Evolutionary conservation across 2,113 vertebrate genomes (phyloP).

Genomic region (Pangasianodon gigas): DNA sequence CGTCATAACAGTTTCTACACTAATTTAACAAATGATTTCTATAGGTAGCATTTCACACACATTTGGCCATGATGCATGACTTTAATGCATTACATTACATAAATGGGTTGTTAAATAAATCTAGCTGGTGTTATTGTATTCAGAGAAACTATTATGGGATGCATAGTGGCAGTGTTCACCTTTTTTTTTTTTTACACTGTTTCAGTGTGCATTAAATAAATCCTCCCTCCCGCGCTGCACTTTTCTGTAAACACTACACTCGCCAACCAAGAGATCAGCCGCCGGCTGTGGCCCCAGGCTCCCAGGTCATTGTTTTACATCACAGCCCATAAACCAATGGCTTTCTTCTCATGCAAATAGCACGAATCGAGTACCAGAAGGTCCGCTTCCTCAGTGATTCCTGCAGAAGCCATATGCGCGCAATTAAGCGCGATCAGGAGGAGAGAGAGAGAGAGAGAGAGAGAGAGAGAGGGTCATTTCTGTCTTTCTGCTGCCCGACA

Average conservation of each 20-base stretch:
- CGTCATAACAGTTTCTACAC: not conserved
- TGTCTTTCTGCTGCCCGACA: slow-evolving; percentile 51
- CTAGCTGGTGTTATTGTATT: not conserved
- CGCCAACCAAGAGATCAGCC: slow-evolving; percentile 55
- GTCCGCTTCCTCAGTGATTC: slow-evolving; percentile 69
- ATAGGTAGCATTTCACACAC: not conserved
- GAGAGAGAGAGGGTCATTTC: not conserved
- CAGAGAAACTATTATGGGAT: not conserved
- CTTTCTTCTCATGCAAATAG: slow-evolving; percentile 62
- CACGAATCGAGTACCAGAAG: slow-evolving; percentile 60
- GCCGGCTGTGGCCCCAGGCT: slow-evolving; percentile 65
- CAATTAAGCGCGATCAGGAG: slow-evolving; percentile 57
- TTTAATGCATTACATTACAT: not conserved
- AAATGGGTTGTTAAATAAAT: not conserved
- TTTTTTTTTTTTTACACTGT: not conserved
- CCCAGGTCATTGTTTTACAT: slow-evolving; percentile 70
- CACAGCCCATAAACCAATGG: slow-evolving; percentile 68
- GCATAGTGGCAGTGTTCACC: not conserved
- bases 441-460: slow-evolving; percentile 32
- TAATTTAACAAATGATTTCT: not conserved
- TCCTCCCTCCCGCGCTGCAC: slow-evolving; percentile 26
- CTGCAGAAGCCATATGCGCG: slow-evolving; percentile 64
- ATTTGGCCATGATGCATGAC: not conserved
- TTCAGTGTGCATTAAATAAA: not conserved
- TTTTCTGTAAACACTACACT: slow-evolving; percentile 11